Conservation (phyloP, 1,140 invertebrate species). For the Apolygus lucorum region DNA sequence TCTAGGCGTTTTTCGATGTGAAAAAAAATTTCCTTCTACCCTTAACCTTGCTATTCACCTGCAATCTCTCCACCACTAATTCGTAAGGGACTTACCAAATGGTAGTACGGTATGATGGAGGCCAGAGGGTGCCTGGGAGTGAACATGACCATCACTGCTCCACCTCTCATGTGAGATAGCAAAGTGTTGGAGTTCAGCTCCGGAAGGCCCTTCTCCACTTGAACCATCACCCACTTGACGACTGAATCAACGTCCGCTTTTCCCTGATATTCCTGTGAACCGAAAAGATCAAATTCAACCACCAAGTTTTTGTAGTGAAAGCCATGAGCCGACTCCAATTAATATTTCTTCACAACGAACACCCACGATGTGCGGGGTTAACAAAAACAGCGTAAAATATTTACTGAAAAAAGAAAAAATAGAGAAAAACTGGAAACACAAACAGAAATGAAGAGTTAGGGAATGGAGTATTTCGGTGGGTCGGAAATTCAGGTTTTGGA, state of each 20-base stretch:
- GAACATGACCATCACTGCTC: constrained; percentile 59
- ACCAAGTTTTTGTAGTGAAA: no score
- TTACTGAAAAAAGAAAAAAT: constrained; percentile 3
- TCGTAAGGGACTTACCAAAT: constrained; percentile 46
- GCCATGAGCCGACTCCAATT: no score
- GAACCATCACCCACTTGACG: constrained; percentile 49
- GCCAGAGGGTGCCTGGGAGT: constrained; percentile 59
- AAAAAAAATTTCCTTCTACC: no score
- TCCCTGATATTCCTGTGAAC: constrained; percentile 45
- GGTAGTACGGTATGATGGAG: constrained; percentile 49
- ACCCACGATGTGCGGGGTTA: no score
- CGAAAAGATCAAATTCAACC: constrained; percentile 4
- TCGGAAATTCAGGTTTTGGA: no score
- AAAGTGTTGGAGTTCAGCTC: constrained; percentile 48
- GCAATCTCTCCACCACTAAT: neutral
- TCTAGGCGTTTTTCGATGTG: no score
- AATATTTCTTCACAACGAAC: no score
- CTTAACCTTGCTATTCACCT: neutral
- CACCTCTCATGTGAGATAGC: constrained; percentile 50
- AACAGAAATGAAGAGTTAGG: no score
- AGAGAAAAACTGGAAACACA: no score
- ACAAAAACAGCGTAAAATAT: neutral
- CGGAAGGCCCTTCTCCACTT: constrained; percentile 50
- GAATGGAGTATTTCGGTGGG: no score
- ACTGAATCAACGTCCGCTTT: constrained; percentile 44